Evolutionary conservation across 2,888 invertebrate species (phyloP), one percentile per base, ranked within the genome.

Genomic region (Eurytoma adleriae): DNA sequence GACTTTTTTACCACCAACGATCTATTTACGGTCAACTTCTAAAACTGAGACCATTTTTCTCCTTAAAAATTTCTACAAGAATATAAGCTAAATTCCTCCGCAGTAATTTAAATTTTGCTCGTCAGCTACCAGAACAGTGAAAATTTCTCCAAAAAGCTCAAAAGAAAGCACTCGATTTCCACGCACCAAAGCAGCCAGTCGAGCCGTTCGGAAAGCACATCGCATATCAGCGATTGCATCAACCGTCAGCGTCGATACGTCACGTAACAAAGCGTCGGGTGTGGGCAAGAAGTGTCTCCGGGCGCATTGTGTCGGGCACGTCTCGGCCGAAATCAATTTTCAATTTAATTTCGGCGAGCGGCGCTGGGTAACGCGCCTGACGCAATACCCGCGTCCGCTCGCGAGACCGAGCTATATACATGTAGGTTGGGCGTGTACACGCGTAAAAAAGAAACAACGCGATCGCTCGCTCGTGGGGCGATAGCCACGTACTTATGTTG

Each of bases 271-370:
- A 18, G 30, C 40, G 1, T 10, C 5, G 7, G 40, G 40, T 40
- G 40, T 40, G 40, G 1, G 20, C 57, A 57, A 20, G 20, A 13
- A 57, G 20, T 48, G 13, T 20, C 48, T 16, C 52, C 27, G 24
- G 52, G 24, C 14, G 27, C 27, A 68, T 54, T 54, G 27, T 54
- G 3, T 12, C 67, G 52, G 52, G 18, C n/a, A 48, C 50, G 24
- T 20, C 20, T 16, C 40, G 78, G 67, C 48, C 66, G 48, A 80
- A 80, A 74, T 80, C 67, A 70, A 76, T 76, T 76, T 70, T 79
- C 75, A 50, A 70, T 76, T 76, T 71, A 27, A 50, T 64, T 79
- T 70, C 50, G 27, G 24, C 24, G 24, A 24, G 24, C 24, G 24
- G 59, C 54, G 70, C 14, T n/a, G 18, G 48, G 30, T 54, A 48